phyloP scores from a whole-genome alignment of 2,113 vertebrate species.

The Campylomormyrus tamandua region DNA sequence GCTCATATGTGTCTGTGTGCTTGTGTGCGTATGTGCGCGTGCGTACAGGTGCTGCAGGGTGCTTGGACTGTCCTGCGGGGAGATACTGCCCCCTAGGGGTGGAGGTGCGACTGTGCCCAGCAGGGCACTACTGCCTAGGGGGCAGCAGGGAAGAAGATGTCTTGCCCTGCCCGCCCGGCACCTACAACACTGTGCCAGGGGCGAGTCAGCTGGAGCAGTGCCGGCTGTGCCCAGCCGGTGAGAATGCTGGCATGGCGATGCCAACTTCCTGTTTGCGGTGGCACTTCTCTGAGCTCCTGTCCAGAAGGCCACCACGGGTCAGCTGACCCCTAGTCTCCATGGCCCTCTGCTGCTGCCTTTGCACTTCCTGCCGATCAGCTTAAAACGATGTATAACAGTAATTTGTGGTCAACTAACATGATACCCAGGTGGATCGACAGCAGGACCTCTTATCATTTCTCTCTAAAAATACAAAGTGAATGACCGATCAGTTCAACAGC shows the following conservation, averaged over 20 bases:
- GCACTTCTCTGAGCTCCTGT: not conserved
- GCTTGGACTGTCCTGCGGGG: conserved; percentile 67
- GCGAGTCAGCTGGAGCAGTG: conserved; percentile 64
- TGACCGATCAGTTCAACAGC: not conserved
- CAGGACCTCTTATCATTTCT: not conserved
- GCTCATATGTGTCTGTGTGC: conserved; percentile 44
- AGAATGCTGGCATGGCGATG: conserved; percentile 17
- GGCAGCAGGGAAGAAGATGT: conserved; percentile 48
- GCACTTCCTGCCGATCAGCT: not conserved
- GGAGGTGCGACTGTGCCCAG: conserved; percentile 54
- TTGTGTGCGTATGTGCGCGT: conserved; percentile 4
- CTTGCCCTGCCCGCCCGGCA: conserved; percentile 69
- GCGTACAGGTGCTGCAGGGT: conserved; percentile 56
- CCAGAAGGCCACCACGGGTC: not conserved
- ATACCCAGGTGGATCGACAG: not conserved
- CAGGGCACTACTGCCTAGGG: conserved; percentile 68
- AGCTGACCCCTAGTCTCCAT: not conserved
- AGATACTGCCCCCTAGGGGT: conserved; percentile 66
- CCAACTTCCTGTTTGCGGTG: not conserved
- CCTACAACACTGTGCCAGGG: conserved; percentile 60
- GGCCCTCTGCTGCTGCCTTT: not conserved
- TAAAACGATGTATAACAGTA: not conserved
- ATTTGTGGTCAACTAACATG: not conserved
- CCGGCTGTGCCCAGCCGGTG: conserved; percentile 73
- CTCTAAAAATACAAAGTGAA: not conserved